phyloP scores from a whole-genome alignment of 2,113 vertebrate genomes.

The Hystrix brachyura region DNA sequence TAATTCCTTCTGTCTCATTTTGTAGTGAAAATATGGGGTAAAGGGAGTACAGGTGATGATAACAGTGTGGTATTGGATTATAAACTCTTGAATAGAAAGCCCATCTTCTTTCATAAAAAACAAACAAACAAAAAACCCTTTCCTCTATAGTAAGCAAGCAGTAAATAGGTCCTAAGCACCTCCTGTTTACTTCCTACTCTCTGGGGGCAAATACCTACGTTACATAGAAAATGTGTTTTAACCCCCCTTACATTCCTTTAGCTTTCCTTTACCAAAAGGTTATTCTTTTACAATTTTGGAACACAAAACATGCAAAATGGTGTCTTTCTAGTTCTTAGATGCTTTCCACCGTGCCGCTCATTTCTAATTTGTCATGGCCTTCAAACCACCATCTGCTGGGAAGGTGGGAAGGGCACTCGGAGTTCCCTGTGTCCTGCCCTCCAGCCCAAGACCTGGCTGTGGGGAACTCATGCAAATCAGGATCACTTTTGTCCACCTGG shows the following conservation, averaged over 20 bases:
- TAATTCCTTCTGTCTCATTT: neutral
- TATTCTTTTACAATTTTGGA: conserved; percentile 66
- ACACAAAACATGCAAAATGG: conserved; percentile 55
- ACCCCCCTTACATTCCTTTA: neutral
- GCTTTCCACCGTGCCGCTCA: conserved; percentile 67
- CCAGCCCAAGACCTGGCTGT: neutral
- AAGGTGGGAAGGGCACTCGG: conserved; percentile 51
- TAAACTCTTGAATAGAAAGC: neutral
- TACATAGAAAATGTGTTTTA: neutral
- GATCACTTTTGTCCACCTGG: neutral
- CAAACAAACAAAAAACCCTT: neutral
- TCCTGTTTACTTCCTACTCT: neutral
- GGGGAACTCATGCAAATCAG: neutral
- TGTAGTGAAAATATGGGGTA: neutral
- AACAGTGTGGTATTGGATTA: neutral
- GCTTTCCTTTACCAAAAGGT: conserved; percentile 33
- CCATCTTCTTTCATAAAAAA: neutral
- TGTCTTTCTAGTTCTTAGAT: conserved; percentile 48
- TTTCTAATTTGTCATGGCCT: conserved; percentile 77
- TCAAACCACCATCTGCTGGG: conserved; percentile 69
- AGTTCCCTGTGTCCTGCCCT: neutral
- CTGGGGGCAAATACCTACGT: neutral
- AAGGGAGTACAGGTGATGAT: neutral
- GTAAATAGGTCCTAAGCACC: neutral
- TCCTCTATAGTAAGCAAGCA: neutral